Evolutionary conservation across 1,140 invertebrate genomes (phyloP).

Genomic region (Alviniconcha marisindica): DNA sequence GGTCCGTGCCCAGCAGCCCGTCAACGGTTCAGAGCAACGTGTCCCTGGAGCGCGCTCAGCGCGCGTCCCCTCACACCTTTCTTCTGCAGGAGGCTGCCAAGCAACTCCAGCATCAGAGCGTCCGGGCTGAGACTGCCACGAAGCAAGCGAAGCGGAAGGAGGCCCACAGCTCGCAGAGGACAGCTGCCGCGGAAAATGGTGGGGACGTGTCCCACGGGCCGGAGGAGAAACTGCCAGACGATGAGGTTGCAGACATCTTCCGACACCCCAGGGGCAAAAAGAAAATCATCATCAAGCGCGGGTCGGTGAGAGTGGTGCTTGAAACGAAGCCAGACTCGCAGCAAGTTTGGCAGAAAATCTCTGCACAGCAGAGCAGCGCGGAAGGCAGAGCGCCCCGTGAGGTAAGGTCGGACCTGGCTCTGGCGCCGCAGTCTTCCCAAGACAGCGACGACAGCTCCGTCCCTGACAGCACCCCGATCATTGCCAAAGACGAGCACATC

Average conservation of each 20-base stretch:
- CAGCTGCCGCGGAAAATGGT: no score
- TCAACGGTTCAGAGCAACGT: conserved; percentile 12
- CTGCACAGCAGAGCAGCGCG: not conserved
- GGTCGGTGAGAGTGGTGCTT: conserved; percentile 9
- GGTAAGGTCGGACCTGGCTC: not conserved
- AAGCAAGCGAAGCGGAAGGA: not conserved
- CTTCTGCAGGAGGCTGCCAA: conserved; percentile 6
- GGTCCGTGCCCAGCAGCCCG: conserved; percentile 16
- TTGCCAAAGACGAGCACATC: conserved; percentile 11
- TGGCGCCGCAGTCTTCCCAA: not conserved
- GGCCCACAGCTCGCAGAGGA: no score
- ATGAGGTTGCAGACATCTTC: conserved; percentile 27
- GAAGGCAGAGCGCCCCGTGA: not conserved
- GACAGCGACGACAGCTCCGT: not conserved
- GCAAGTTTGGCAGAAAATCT: not conserved
- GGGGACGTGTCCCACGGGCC: no score
- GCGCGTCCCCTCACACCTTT: not conserved
- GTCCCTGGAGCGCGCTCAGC: not conserved
- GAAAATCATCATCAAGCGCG: conserved; percentile 9
- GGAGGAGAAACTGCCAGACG: conserved; percentile 17
- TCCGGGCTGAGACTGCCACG: not conserved
- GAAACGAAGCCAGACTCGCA: not conserved
- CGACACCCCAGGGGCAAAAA: conserved; percentile 14
- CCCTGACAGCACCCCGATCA: no score
- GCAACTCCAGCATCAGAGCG: conserved; percentile 1